Base-by-base conservation (phyloP, 2,888 invertebrate genomes). In the Nasonia oneida region DNA sequence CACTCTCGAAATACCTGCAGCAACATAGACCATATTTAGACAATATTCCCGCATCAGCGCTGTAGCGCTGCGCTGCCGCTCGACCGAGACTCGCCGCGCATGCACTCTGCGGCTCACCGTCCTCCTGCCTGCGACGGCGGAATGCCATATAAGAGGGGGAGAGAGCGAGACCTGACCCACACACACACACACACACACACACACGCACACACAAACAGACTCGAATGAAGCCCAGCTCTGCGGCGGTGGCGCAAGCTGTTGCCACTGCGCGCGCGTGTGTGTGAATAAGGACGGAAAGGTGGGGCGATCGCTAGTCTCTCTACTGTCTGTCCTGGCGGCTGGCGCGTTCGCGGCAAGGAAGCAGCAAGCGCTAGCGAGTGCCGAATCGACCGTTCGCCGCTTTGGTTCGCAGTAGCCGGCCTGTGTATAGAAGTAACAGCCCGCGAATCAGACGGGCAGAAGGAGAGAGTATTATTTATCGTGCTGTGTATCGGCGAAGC, bases 301-400 rank as follows among this genome's bases (percentile, higher is more conserved):
- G 53, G 53, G 53, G 53, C 53, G 53, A 8, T 10, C 50, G 50
- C 50, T 15, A 53, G 50, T 53, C 8, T 42, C 42, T 42, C 42
- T 39, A 0, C 39, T 42, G 6, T 47, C 18, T 18, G 53, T 53
- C 53, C 18, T 53, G 18, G 37, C 37, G 18, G 23, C 23, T 23
- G 23, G 23, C 23, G 23, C 37, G 39, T 12, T 71, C 5, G 39
- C 14, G 33, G 15, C 10, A 39, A 39, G 71, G 71, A 37, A 39
- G 39, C 71, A 15, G 71, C 70, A 4, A 8, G 39, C 37, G 39
- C n/a, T n/a, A 70, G 50, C 14, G 71, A 83, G 83, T 83, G 77
- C 71, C 76, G 83, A 77, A 77, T 77, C 83, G 78, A 78, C 71
- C 83, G 78, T 73, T 61, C 57, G 71, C 57, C 75, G 71, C 77